phyloP scores from a whole-genome alignment of 1,140 invertebrate genomes.

The Drosophila athabasca region DNA sequence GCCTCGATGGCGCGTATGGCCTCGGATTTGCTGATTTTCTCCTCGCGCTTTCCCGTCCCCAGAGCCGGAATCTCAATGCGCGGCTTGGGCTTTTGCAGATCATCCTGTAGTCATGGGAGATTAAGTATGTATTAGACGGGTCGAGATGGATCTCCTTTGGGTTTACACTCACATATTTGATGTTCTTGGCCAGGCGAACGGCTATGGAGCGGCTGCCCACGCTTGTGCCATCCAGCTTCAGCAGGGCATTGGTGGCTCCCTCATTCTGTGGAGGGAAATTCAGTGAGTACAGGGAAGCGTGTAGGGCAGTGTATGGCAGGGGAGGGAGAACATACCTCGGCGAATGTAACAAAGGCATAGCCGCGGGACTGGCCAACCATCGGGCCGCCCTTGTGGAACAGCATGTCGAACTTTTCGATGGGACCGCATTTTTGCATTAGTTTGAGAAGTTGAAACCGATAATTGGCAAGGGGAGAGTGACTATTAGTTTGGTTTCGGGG shows the following conservation, averaged over 20 bases:
- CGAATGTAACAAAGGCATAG: conserved; percentile 96
- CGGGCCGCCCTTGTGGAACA: conserved; percentile 95
- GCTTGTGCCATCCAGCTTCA: conserved; percentile 89
- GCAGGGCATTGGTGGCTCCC: conserved; percentile 85
- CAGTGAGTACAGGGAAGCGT: background rate
- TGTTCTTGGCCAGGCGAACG: conserved; percentile 92
- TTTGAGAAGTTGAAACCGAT: conserved; percentile 97
- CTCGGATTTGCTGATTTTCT: conserved; percentile 89
- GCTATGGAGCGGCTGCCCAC: conserved; percentile 90
- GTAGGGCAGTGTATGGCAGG: too few relatives aligned
- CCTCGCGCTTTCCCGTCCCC: conserved; percentile 88
- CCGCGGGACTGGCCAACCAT: conserved; percentile 94
- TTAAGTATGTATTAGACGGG: background rate
- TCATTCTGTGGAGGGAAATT: conserved; percentile 32
- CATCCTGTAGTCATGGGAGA: conserved; percentile 85
- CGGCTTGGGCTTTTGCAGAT: conserved; percentile 89
- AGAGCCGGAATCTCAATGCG: conserved; percentile 90
- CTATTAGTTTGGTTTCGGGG: conserved; percentile 50
- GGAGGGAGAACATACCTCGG: conserved; percentile 56
- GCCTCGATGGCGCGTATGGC: conserved; percentile 94
- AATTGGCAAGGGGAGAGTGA: conserved; percentile 84
- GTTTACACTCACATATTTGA: conserved; percentile 86
- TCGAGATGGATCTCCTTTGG: background rate
- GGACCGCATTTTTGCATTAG: conserved; percentile 95
- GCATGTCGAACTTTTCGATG: conserved; percentile 96